phyloP scores from a whole-genome alignment of 2,113 vertebrate species.

The Bubo blakistoni region DNA sequence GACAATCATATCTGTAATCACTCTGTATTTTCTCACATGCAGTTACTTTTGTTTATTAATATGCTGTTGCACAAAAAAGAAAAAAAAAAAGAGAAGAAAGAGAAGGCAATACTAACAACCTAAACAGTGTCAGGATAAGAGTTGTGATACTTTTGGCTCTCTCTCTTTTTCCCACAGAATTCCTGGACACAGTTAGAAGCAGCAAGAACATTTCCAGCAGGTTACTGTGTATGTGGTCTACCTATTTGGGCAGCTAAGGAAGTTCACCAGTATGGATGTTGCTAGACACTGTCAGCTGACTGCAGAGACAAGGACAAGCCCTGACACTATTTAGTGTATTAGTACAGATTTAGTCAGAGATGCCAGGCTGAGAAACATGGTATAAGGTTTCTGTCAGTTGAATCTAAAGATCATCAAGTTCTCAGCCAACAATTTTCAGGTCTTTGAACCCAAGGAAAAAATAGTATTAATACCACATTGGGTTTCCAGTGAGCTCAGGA shows the following conservation, averaged over 20 bases:
- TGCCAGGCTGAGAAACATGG: not conserved
- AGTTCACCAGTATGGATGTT: not conserved
- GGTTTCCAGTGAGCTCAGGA: not conserved
- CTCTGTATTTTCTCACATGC: not conserved
- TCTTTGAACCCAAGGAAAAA: not conserved
- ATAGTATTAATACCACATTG: not conserved
- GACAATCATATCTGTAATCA: fast-evolving
- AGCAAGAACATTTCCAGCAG: not conserved
- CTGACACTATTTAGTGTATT: not conserved
- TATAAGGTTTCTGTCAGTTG: not conserved
- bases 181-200: not conserved
- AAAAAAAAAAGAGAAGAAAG: not conserved
- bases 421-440: not conserved
- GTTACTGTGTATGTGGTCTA: not conserved
- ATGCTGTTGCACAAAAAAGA: not conserved
- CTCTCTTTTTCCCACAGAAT: not conserved
- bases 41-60: not conserved
- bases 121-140: not conserved
- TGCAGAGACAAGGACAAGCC: not conserved
- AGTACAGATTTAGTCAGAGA: not conserved
- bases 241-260: not conserved
- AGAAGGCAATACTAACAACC: not conserved
- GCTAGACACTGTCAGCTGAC: not conserved
- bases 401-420: not conserved
- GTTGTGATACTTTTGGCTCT: not conserved